These are phyloP conservation scores for Drosophila birchii DNA, from an alignment of 2,888 invertebrate species.

Conservation along the genomic window DNA sequence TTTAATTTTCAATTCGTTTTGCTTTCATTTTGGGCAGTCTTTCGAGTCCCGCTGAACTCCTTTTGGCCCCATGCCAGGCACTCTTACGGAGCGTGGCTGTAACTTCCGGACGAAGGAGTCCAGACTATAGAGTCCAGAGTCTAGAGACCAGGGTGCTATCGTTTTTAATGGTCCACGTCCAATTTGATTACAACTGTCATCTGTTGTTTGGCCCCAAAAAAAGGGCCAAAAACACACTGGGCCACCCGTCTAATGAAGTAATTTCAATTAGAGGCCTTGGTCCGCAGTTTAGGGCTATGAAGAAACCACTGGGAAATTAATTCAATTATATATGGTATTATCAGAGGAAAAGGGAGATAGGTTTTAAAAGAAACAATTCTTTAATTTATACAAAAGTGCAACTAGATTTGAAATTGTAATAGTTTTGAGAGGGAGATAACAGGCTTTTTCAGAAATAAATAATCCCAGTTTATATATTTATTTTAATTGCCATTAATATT, in stretches of 20 bases:
- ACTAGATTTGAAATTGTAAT: background rate
- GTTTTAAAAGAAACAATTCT: background rate
- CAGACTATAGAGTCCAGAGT: slow-evolving; percentile 1
- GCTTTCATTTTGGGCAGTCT: slow-evolving; percentile 63
- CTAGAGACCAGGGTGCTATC: slow-evolving; percentile 33
- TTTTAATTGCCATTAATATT: too few relatives aligned
- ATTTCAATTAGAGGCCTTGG: slow-evolving; percentile 67
- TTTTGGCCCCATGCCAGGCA: slow-evolving; percentile 40
- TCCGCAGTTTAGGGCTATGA: background rate
- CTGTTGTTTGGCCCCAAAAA: slow-evolving; percentile 54
- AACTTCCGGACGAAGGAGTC: slow-evolving; percentile 57
- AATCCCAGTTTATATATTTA: too few relatives aligned
- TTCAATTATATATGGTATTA: slow-evolving; percentile 4
- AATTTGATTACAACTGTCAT: slow-evolving; percentile 78
- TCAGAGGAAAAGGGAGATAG: too few relatives aligned
- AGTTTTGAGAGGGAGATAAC: too few relatives aligned
- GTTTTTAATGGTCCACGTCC: slow-evolving; percentile 77
- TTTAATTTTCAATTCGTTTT: slow-evolving; percentile 81
- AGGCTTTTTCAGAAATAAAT: too few relatives aligned
- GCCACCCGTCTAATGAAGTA: slow-evolving; percentile 73
- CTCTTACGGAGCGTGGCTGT: slow-evolving; percentile 62
- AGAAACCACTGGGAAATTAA: slow-evolving; percentile 7
- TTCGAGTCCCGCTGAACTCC: slow-evolving; percentile 27
- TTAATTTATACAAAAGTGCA: background rate
- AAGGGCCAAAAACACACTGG: slow-evolving; percentile 35